Percentiles rank a stretch among this genome's conserved stretches.
Evolutionary conservation across 2,888 invertebrate species (phyloP).

Genomic region (Saturnia japonica): DNA sequence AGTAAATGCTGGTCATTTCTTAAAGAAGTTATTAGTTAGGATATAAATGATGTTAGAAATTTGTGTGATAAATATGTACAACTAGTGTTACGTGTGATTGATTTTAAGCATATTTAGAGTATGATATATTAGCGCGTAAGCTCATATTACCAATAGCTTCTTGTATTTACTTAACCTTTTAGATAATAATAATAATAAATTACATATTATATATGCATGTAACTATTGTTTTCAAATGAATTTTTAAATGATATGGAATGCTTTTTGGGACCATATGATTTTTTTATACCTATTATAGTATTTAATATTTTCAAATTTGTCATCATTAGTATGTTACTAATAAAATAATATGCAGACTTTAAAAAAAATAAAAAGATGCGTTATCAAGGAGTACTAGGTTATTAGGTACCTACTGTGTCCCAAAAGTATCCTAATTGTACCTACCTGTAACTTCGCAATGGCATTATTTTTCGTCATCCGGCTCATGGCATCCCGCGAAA

Average conservation of each 20-base stretch:
- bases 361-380: too few species aligned
- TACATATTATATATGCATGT: neutral
- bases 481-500: too few species aligned
- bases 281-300: neutral
- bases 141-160: neutral
- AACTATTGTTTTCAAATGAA: neutral
- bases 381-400: too few species aligned
- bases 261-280: neutral
- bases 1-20: slow-evolving; percentile 54
- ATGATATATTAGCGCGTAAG: neutral
- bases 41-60: slow-evolving; percentile 20
- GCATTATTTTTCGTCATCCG: too few species aligned
- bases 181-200: neutral
- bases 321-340: neutral
- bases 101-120: neutral
- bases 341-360: too few species aligned
- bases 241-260: neutral
- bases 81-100: neutral
- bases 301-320: neutral
- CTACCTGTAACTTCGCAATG: too few species aligned
- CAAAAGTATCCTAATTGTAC: too few species aligned
- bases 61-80: slow-evolving; percentile 21
- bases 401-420: too few species aligned
- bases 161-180: neutral
- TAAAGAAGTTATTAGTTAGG: slow-evolving; percentile 15